A percentile compares a stretch with the other conserved stretches of the same genome.
These are phyloP conservation scores for Geococcyx californianus DNA, from an alignment of 2,113 vertebrate species.

Conservation along the genomic window DNA sequence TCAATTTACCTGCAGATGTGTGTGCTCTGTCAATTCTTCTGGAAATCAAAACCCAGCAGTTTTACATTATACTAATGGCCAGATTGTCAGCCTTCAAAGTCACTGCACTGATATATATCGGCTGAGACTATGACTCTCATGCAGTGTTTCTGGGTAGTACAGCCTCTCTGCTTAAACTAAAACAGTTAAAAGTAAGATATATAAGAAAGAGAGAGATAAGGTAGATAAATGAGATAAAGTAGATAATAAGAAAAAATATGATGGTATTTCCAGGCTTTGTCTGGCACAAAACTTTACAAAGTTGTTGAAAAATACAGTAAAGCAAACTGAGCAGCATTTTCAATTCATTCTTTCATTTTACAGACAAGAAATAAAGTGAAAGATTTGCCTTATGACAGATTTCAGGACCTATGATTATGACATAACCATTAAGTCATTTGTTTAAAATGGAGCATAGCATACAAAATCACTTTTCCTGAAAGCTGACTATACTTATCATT, in stretches of 20 bases:
- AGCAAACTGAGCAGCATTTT: not conserved
- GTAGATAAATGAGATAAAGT: not conserved
- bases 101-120: not conserved
- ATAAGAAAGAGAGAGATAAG: not conserved
- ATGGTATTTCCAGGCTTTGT: not conserved
- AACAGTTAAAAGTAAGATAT: not conserved
- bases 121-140: not conserved
- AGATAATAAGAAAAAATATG: not conserved
- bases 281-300: not conserved
- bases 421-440: not conserved
- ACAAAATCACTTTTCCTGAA: not conserved
- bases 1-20: not conserved
- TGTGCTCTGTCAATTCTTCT: not conserved
- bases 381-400: not conserved
- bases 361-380: not conserved
- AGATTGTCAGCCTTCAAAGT: not conserved
- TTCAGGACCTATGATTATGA: not conserved
- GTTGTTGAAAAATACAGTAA: not conserved
- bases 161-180: not conserved
- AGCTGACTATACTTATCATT: not conserved
- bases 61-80: not conserved
- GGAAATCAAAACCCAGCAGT: not conserved
- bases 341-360: not conserved
- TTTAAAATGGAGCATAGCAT: not conserved
- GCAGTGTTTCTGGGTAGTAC: not conserved